Percentiles rank a stretch among this genome's conserved stretches.
Conservation (phyloP, 2,888 invertebrate genomes). For the Polymixis flavicincta region DNA sequence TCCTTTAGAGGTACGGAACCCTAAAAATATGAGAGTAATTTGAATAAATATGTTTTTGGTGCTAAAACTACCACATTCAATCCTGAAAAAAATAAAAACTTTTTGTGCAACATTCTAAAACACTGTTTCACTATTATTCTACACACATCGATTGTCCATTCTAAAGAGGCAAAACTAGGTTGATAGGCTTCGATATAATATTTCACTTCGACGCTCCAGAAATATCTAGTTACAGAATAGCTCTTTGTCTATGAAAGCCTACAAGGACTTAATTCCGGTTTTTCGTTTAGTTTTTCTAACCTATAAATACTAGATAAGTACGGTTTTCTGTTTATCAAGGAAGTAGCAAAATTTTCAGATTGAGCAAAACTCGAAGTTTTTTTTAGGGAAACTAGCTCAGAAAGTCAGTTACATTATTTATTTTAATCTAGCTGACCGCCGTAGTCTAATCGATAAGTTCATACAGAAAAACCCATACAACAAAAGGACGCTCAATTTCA, state of each 20-base stretch:
- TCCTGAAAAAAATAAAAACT: neutral
- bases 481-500: no score
- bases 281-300: neutral
- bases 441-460: no score
- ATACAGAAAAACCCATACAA: no score
- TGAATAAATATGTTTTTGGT: neutral
- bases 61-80: neutral
- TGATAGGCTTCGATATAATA: constrained; percentile 64
- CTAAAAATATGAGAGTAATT: no score
- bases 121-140: neutral
- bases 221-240: constrained; percentile 52
- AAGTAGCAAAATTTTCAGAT: neutral
- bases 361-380: neutral
- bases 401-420: neutral
- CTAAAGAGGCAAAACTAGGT: neutral
- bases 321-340: no score
- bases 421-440: neutral
- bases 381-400: neutral
- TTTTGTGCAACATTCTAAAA: neutral
- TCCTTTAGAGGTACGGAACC: no score
- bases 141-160: neutral
- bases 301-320: no score
- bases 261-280: constrained; percentile 34
- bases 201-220: constrained; percentile 41
- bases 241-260: constrained; percentile 60